A percentile compares a stretch with the other conserved stretches of the same genome.
Conservation (phyloP, 2,888 invertebrate genomes). For the Parthenolecanium corni region DNA sequence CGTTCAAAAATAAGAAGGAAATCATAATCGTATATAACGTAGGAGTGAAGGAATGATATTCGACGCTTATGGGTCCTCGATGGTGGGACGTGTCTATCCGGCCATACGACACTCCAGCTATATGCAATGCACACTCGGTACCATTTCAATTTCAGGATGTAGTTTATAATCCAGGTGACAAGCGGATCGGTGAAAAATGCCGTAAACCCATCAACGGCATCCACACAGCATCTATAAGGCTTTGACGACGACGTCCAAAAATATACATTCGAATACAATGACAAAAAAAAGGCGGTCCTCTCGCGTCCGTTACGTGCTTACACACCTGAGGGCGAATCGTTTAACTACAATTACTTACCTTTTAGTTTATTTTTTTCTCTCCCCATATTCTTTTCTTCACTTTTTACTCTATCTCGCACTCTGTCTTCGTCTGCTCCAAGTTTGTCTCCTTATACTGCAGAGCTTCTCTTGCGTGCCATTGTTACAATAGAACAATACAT, state of each 20-base stretch:
- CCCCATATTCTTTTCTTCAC: background rate
- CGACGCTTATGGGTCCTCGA: slow-evolving; percentile 1
- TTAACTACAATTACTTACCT: slow-evolving; percentile 21
- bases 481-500: slow-evolving; percentile 26
- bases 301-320: slow-evolving; percentile 19
- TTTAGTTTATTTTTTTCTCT: background rate
- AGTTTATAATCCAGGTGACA: slow-evolving; percentile 7
- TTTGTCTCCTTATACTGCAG: no score
- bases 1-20: background rate
- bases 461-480: slow-evolving; percentile 5
- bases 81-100: slow-evolving; percentile 25
- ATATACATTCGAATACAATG: no score
- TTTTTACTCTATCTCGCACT: background rate
- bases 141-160: slow-evolving; percentile 12
- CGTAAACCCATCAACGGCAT: no score
- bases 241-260: no score
- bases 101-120: slow-evolving; percentile 17
- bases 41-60: slow-evolving; percentile 13
- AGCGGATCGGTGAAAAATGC: no score
- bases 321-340: slow-evolving; percentile 25
- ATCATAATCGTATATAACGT: background rate
- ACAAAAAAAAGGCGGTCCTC: slow-evolving; percentile 21
- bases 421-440: no score
- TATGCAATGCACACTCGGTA: no score
- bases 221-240: no score